phyloP scores from a whole-genome alignment of 30 jellyfish, hydroid and myxozoan species.

The Catostylus mosaicus region DNA sequence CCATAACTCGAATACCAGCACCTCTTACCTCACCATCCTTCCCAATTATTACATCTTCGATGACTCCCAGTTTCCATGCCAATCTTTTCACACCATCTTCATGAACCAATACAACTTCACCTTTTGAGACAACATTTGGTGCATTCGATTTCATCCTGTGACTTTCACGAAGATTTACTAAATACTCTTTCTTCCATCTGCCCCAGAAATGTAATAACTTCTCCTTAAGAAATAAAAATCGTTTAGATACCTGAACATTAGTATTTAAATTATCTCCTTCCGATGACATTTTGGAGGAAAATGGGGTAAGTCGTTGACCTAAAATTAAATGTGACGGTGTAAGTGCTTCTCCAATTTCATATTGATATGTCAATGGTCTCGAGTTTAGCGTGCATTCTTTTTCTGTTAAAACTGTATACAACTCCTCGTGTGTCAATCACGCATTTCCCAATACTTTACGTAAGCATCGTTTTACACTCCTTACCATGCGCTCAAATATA shows the following conservation, averaged over 20 bases:
- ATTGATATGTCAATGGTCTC: conserved; percentile 29
- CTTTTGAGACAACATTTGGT: not conserved
- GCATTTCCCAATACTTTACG: conserved; percentile 25
- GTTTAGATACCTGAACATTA: not conserved
- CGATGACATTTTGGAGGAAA: not conserved
- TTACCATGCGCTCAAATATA: conserved; percentile 40
- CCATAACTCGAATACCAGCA: not conserved
- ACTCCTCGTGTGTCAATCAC: conserved; percentile 22
- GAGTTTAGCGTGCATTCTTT: conserved; percentile 17
- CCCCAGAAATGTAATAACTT: conserved; percentile 47
- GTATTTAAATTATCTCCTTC: not conserved
- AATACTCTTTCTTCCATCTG: conserved; percentile 62
- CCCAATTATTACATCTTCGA: not conserved
- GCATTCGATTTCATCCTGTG: conserved; percentile 6
- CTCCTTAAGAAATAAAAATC: conserved; percentile 12
- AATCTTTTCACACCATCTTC: conserved; percentile 10
- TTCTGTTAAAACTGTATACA: conserved; percentile 24
- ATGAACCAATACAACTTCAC: conserved; percentile 18
- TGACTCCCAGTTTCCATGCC: conserved; percentile 3
- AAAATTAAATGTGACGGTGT: conserved; percentile 47
- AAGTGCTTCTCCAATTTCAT: conserved; percentile 16
- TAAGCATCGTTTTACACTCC: conserved; percentile 45
- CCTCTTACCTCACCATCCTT: conserved; percentile 33
- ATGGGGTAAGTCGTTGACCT: conserved; percentile 21
- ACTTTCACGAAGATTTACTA: conserved; percentile 36